Evolutionary conservation across 2,888 invertebrate genomes (phyloP), one percentile per base, ranked within the genome.

Genomic region (Drosophila anomalata): DNA sequence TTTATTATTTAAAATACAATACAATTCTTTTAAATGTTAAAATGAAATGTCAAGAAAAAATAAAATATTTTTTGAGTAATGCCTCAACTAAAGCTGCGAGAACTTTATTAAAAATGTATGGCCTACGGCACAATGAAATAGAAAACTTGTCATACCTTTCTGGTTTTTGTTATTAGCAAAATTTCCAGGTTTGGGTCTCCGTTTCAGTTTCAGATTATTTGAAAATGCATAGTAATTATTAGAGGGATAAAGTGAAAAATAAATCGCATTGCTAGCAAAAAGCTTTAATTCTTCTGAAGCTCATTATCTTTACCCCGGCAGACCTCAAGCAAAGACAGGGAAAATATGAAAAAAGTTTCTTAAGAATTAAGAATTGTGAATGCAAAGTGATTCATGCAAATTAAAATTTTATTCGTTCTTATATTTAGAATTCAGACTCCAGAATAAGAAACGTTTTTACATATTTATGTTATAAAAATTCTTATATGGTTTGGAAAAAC

Each of bases 241-340:
- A 71, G 71, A 48, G 44, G 48, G 12, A 42, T 2, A 54, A 22
- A 44, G 44, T 60, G 54, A 29, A 29, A 8, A 29, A 9, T 29
- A 29, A 54, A 46, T 57, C 44, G 60, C 58, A 47, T 66, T 65
- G 57, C 51, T 54, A 65, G 60, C 53, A 55, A 75, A 83, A 83
- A 83, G 88, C 87, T 83, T 85, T 82, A 87, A 87, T 87, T 85
- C 85, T 82, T 72, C 72, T 83, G 73, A 69, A 79, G 86, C 82
- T 87, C 77, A 82, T 83, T 83, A 83, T 87, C 88, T 76, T 52
- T 69, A 42, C 47, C 33, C 33, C 17, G 56, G 48, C 68, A 75
- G 52, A 12, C 14, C 36, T 3, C 29, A 1, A 48, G 62, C 70
- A 48, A 69, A 87, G 82, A 77, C 78, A 82, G 9, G 9, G 75